Evolutionary conservation across 2,888 invertebrate species (phyloP), one percentile per base, ranked within the genome.

Genomic region (Spilosoma lubricipeda): DNA sequence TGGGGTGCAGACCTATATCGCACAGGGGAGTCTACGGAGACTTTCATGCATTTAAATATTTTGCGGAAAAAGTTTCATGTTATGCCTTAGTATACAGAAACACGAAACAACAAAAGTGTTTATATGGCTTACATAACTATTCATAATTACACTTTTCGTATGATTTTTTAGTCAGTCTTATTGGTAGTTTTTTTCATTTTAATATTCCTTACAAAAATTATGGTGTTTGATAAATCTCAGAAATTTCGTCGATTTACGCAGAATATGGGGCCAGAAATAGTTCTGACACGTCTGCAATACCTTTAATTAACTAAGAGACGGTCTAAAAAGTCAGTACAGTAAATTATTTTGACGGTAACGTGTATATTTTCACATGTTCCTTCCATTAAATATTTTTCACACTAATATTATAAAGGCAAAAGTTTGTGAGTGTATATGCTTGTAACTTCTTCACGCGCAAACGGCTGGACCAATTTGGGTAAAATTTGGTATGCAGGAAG

Each of bases 1-100:
- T 93, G 90, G 95, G 94, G 94, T 94, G 93, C 93, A 93, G 86
- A 86, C 85, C 81, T 87, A 86, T 77, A 87, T 74, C 76, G 89
- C 82, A 90, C 89, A 90, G 77, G 30, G 82, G 75, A 78, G 74
- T 69, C 76, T 33, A 76, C 89, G 77, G 91, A 92, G 85, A 64
- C 64, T 64, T 33, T 33, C 48, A 48, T 23, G 27, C 18, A 68
- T 64, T 33, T 1, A 18, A 13, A 64, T 33, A 63, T 64, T 20
- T n/a, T 20, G n/a, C n/a, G 42, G 9, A 42, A 36, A 23, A 23
- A 11, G 36, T 23, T 36, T 23, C 9, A 20, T 11, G 0, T 9
- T n/a, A 67, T 5, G 1, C 5, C 5, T 27, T 27, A 59, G 4
- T 15, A 59, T n/a, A n/a, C n/a, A n/a, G n/a, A n/a, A n/a, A n/a